phyloP scores from a whole-genome alignment of 1,140 invertebrate species.

The Vanessa atalanta region DNA sequence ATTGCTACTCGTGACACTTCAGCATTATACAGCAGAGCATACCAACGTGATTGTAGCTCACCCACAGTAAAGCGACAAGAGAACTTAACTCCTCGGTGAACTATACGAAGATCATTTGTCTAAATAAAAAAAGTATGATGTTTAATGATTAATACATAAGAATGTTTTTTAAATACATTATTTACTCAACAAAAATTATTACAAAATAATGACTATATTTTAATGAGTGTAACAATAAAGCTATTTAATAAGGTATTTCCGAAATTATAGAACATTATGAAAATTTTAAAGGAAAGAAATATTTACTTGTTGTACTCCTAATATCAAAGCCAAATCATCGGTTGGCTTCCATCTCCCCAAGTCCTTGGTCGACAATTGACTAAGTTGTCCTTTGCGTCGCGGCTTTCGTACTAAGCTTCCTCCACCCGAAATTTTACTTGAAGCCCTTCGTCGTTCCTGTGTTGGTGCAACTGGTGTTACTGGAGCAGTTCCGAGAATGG shows the following conservation, averaged over 20 bases:
- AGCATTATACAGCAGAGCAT: conserved; percentile 95
- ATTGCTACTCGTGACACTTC: conserved; percentile 92
- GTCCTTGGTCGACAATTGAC: conserved; percentile 88
- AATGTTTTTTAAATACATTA: no score
- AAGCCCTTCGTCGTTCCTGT: conserved; percentile 54
- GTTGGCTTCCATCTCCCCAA: conserved; percentile 97
- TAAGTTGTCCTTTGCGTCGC: conserved; percentile 83
- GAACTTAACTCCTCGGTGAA: conserved; percentile 96
- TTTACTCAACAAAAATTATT: no score
- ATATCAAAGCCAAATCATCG: conserved; percentile 96
- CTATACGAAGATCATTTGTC: conserved; percentile 92
- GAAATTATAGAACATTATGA: no score
- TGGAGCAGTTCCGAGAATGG: conserved; percentile 74
- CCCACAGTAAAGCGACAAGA: conserved; percentile 96
- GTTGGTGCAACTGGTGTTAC: conserved; percentile 65
- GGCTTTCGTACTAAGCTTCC: conserved; percentile 70
- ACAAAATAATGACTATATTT: no score
- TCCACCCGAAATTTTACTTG: conserved; percentile 66
- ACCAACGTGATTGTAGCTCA: conserved; percentile 98
- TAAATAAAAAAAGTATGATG: conserved; percentile 67
- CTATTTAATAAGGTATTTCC: neutral
- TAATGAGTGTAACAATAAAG: neutral
- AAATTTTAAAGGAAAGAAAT: neutral
- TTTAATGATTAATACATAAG: neutral
- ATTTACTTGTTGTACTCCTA: conserved; percentile 94